Evolutionary conservation across 2,888 invertebrate genomes (phyloP).

Genomic region (Sinopyrophorus schimmeli): DNA sequence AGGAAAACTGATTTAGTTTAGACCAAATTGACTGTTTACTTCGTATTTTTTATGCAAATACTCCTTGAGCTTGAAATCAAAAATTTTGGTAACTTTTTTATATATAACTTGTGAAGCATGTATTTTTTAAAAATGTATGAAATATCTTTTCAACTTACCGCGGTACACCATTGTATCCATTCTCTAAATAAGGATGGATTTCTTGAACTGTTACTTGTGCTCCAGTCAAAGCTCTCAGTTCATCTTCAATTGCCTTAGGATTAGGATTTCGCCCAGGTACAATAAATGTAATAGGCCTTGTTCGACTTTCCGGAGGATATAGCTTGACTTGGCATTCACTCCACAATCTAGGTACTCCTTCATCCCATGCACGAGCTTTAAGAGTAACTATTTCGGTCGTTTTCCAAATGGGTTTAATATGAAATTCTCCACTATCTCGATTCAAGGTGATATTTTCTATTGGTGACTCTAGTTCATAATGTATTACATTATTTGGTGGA

Average conservation of each 20-base stretch:
- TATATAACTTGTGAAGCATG: too few species aligned
- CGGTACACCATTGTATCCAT: background rate
- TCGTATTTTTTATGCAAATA: too few species aligned
- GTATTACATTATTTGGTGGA: slow-evolving; percentile 81
- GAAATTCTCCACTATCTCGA: slow-evolving; percentile 75
- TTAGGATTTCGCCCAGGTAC: slow-evolving; percentile 79
- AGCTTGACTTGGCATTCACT: slow-evolving; percentile 75
- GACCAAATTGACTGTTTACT: too few species aligned
- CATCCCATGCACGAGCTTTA: slow-evolving; percentile 79
- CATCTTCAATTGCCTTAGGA: slow-evolving; percentile 71
- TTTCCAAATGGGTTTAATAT: slow-evolving; percentile 59
- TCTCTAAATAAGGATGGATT: slow-evolving; percentile 66
- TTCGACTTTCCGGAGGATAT: slow-evolving; percentile 76
- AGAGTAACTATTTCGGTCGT: slow-evolving; percentile 61
- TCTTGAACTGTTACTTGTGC: slow-evolving; percentile 76
- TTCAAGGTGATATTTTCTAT: slow-evolving; percentile 76
- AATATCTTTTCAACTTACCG: too few species aligned
- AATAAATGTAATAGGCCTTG: slow-evolving; percentile 78
- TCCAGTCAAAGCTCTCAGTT: slow-evolving; percentile 77
- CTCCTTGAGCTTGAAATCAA: too few species aligned
- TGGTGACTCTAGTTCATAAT: slow-evolving; percentile 79
- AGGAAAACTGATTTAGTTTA: too few species aligned
- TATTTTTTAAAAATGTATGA: too few species aligned
- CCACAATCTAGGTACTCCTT: slow-evolving; percentile 78
- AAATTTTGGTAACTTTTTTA: too few species aligned